Percentiles rank a stretch among this genome's conserved stretches.
These are phyloP conservation scores for Theonella swinhoei DNA, from an alignment of 37 sponge, comb jelly and placozoan genomes.

Conservation along the genomic window DNA sequence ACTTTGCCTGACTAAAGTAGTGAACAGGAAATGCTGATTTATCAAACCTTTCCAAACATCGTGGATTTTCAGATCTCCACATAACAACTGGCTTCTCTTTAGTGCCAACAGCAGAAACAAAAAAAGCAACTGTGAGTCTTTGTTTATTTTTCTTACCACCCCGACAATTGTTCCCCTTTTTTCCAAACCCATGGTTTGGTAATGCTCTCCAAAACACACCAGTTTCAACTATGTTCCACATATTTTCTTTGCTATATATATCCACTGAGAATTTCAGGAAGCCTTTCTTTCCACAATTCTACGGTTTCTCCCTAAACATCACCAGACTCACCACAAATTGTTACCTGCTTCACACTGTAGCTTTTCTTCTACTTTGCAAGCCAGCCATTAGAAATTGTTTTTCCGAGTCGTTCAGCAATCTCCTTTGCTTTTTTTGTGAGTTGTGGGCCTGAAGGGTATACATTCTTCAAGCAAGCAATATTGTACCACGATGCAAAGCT, in stretches of 20 bases:
- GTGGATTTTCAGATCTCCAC: conserved; percentile 37
- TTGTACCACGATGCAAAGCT: conserved; percentile 35
- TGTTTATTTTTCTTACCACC: conserved; percentile 56
- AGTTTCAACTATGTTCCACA: conserved; percentile 39
- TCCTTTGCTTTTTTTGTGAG: conserved; percentile 51
- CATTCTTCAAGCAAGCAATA: conserved; percentile 14
- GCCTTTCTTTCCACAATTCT: conserved; percentile 37
- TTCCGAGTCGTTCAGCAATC: conserved; percentile 35
- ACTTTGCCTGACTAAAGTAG: conserved; percentile 52
- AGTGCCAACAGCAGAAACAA: conserved; percentile 54
- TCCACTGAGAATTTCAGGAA: conserved; percentile 34
- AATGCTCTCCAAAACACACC: conserved; percentile 61
- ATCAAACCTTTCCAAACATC: conserved; percentile 55
- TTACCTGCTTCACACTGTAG: conserved; percentile 24
- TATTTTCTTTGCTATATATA: conserved; percentile 7
- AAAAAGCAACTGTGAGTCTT: conserved; percentile 54
- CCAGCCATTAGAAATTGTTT: conserved; percentile 56
- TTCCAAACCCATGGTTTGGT: conserved; percentile 65
- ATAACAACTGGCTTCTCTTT: conserved; percentile 42
- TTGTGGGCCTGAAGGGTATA: background rate
- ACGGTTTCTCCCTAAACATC: conserved; percentile 28
- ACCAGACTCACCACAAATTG: conserved; percentile 37
- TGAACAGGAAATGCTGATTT: conserved; percentile 44
- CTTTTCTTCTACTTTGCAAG: conserved; percentile 42
- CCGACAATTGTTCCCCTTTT: conserved; percentile 50